phyloP scores from a whole-genome alignment of 2,888 invertebrate species.

The Nymphalis urticae region DNA sequence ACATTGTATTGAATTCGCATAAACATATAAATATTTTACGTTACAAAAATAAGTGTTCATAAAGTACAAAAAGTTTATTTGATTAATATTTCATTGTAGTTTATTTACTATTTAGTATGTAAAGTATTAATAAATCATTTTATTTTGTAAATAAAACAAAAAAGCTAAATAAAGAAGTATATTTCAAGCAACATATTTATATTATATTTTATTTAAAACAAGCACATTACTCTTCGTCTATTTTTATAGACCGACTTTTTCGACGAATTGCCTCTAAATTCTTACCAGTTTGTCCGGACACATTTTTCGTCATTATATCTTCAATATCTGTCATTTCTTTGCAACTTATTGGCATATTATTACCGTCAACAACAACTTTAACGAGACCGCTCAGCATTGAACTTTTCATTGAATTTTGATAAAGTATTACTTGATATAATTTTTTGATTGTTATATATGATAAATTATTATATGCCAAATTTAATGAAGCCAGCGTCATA shows the following conservation, averaged over 20 bases:
- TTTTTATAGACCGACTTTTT: constrained; percentile 17
- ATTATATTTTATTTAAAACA: constrained; percentile 8
- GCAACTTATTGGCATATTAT: constrained; percentile 50
- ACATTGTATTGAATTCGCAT: neutral
- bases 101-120: constrained; percentile 24
- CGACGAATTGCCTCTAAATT: constrained; percentile 16
- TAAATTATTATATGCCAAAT: constrained; percentile 60
- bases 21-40: constrained; percentile 11
- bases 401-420: constrained; percentile 48
- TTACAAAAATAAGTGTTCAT: constrained; percentile 67
- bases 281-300: constrained; percentile 8
- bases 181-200: constrained; percentile 23
- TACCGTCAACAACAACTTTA: constrained; percentile 56
- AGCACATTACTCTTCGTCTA: constrained; percentile 17
- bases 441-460: constrained; percentile 48
- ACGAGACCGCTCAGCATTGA: constrained; percentile 48
- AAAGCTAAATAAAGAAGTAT: constrained; percentile 21
- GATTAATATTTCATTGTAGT: constrained; percentile 9
- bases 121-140: constrained; percentile 30
- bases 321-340: constrained; percentile 44
- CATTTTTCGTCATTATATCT: constrained; percentile 38
- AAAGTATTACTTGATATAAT: constrained; percentile 46
- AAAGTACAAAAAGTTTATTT: constrained; percentile 44
- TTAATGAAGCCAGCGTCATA: constrained; percentile 54
- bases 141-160: constrained; percentile 38